Base-by-base conservation (phyloP, 2,113 vertebrate genomes). In the Chaenogobius annularis region DNA sequence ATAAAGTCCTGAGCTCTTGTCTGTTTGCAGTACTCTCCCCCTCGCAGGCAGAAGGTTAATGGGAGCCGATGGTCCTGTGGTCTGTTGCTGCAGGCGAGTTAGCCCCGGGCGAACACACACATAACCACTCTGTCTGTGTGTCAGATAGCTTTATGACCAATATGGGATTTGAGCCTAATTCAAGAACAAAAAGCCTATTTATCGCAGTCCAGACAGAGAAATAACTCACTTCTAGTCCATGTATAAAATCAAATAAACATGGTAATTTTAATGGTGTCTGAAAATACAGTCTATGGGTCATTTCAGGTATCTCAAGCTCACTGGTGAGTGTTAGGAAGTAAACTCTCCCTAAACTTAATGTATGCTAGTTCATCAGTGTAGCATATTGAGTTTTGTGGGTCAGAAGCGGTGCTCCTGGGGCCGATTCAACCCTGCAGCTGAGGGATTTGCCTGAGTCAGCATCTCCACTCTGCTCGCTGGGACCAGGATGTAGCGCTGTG, bases 381-480 rank as follows among this genome's bases (percentile, higher is more conserved):
- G 73, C 26, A 50, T 47, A 44, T 68, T 72, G 79, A 83, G 79
- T 83, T 90, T 90, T 90, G 83, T 90, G 83, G 85, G 88, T 90
- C 88, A 90, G 87, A 87, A 84, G 78, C 69, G 69, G 76, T 81
- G 87, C 87, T 89, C 85, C 85, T 87, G 72, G 83, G 86, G 79
- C 85, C 85, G 82, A 84, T 82, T 89, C 75, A 68, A 91, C 86
- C 85, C 84, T 85, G 87, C 88, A 88, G 89, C 88, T 91, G 87
- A 88, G 83, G 85, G 87, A 84, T 87, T 85, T 64, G 74, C 77
- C 87, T 91, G 86, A 91, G 68, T 92, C 88, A 91, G 91, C 87
- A 90, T 85, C 81, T 89, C 72, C 75, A 78, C 76, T 80, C 75
- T 73, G 82, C 78, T 83, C 84, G 82, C 78, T 79, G 83, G 88